Conservation (phyloP, 1,140 invertebrate species). For the Papilio dardanus region DNA sequence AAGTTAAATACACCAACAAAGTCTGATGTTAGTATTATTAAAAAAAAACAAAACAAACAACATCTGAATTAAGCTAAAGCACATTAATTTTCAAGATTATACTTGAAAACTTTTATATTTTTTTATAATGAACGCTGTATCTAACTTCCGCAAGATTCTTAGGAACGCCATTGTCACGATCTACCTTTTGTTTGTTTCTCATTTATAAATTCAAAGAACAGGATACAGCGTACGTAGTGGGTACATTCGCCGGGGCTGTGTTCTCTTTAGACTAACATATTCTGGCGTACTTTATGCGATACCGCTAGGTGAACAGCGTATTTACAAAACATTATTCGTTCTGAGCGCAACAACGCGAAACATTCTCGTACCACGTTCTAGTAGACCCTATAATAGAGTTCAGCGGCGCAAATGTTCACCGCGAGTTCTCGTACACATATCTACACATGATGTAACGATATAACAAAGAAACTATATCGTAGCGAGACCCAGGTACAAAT, state of each 20-base stretch:
- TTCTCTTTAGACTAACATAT: conserved; percentile 36
- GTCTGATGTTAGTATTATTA: neutral
- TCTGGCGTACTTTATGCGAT: conserved; percentile 31
- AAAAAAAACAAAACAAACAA: neutral
- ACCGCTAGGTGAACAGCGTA: conserved; percentile 31
- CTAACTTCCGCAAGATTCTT: conserved; percentile 18
- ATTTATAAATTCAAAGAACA: conserved; percentile 36
- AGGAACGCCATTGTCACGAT: conserved; percentile 31
- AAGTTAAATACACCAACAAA: neutral
- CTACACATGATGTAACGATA: conserved; percentile 53
- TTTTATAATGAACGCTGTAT: conserved; percentile 3
- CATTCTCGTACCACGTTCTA: conserved; percentile 40
- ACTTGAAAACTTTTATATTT: neutral
- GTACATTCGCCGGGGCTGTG: conserved; percentile 20
- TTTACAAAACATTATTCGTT: conserved; percentile 33
- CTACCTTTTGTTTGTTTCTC: conserved; percentile 28
- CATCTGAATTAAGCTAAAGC: neutral
- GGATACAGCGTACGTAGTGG: conserved; percentile 25
- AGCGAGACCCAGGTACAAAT: conserved; percentile 55
- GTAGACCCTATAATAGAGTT: conserved; percentile 41
- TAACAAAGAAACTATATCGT: conserved; percentile 65
- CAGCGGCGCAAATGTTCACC: conserved; percentile 40
- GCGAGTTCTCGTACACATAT: conserved; percentile 47
- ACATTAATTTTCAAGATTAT: neutral
- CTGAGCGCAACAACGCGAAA: conserved; percentile 31